A percentile compares a stretch with the other conserved stretches of the same genome.
Evolutionary conservation across 2,888 invertebrate genomes (phyloP).

Genomic region (Chydorus sphaericus): DNA sequence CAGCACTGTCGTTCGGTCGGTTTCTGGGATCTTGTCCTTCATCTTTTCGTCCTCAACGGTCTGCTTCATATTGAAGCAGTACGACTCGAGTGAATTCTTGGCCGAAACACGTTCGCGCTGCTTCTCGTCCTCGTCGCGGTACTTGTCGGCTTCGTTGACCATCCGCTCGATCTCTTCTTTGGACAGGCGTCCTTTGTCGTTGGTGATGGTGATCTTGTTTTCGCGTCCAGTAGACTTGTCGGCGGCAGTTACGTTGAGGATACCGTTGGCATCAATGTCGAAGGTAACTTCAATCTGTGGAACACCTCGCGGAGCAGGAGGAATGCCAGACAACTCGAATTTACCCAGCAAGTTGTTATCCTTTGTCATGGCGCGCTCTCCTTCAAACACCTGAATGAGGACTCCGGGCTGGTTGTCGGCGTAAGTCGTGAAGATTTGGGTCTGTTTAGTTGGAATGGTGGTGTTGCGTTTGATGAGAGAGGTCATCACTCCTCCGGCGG

Average conservation of each 20-base stretch:
- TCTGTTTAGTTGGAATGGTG: constrained; percentile 92
- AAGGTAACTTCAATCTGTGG: constrained; percentile 42
- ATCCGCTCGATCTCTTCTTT: constrained; percentile 89
- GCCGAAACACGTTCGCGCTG: constrained; percentile 39
- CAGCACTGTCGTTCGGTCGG: constrained; percentile 33
- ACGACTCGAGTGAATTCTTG: constrained; percentile 38
- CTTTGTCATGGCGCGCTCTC: constrained; percentile 30
- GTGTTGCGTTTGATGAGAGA: constrained; percentile 93
- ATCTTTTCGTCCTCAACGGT: constrained; percentile 42
- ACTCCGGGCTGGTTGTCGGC: constrained; percentile 96
- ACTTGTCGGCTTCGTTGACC: constrained; percentile 82
- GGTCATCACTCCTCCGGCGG: constrained; percentile 89
- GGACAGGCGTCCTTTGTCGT: constrained; percentile 80
- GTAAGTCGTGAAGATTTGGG: constrained; percentile 92
- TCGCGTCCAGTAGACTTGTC: constrained; percentile 36
- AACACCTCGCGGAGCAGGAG: constrained; percentile 35
- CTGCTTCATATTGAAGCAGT: constrained; percentile 44
- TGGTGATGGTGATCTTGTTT: constrained; percentile 54
- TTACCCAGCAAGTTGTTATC: constrained; percentile 35
- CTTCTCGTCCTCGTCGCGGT: constrained; percentile 46
- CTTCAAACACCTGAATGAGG: constrained; percentile 41
- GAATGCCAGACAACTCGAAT: constrained; percentile 39
- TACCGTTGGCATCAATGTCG: constrained; percentile 41
- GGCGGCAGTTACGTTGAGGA: constrained; percentile 38
- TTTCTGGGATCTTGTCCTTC: constrained; percentile 37